Evolutionary conservation across 2,113 vertebrate species (phyloP).

Genomic region (Aegypius monachus): DNA sequence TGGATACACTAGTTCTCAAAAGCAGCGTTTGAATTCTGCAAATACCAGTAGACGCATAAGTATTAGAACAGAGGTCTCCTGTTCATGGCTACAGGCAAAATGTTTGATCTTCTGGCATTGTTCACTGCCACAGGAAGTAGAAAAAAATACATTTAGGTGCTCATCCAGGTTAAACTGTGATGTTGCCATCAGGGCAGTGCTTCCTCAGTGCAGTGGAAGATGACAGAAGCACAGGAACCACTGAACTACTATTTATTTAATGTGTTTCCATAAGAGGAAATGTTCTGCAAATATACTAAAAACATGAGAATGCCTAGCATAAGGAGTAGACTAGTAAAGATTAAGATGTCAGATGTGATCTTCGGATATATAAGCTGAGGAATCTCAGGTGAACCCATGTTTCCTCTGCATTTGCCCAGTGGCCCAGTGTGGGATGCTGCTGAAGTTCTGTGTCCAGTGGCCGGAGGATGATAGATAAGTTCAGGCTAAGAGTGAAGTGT

Average conservation of each 20-base stretch:
- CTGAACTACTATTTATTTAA: not conserved
- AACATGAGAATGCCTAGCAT: not conserved
- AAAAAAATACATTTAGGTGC: not conserved
- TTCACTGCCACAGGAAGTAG: not conserved
- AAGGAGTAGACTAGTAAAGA: not conserved
- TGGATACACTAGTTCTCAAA: not conserved
- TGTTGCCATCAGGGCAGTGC: not conserved
- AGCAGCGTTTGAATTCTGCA: not conserved
- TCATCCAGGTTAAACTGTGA: not conserved
- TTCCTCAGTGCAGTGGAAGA: not conserved
- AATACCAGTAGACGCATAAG: not conserved
- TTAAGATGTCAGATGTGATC: not conserved
- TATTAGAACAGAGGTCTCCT: not conserved
- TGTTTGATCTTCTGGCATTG: not conserved
- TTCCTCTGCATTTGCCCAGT: not conserved
- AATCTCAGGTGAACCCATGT: not conserved
- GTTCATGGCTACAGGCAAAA: not conserved
- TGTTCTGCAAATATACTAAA: not conserved
- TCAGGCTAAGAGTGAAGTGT: not conserved
- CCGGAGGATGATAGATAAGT: fast-evolving
- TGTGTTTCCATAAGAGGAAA: not conserved
- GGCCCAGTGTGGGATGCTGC: not conserved
- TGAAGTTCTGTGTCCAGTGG: not conserved
- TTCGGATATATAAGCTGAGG: not conserved
- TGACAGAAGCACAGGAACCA: not conserved